Conservation (phyloP, 1,140 invertebrate species). For the Lucilia cuprina region DNA sequence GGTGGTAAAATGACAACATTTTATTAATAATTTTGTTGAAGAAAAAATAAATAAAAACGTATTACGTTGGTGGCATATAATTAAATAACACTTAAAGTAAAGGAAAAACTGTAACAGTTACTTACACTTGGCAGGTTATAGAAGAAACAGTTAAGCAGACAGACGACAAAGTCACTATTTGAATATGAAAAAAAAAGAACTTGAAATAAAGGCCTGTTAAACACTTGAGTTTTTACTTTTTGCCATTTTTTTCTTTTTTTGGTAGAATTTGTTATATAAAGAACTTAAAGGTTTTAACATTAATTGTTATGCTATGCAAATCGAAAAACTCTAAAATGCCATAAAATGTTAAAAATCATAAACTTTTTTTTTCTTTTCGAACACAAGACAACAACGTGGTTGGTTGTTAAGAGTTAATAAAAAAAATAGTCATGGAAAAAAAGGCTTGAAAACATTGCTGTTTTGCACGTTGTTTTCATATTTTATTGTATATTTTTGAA, state of each 20-base stretch:
- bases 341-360: conserved; percentile 31
- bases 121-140: too few species aligned
- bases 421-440: not conserved
- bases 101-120: not conserved
- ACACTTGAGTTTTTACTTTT: conserved; percentile 1
- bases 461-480: not conserved
- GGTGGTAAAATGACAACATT: conserved; percentile 24
- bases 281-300: conserved; percentile 22
- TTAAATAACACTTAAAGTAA: conserved; percentile 31
- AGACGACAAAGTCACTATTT: not conserved
- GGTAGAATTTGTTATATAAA: not conserved
- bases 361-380: not conserved
- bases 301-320: conserved; percentile 33
- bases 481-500: not conserved
- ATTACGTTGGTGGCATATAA: not conserved
- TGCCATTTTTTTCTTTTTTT: not conserved
- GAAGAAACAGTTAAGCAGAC: not conserved
- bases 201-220: not conserved
- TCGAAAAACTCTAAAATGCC: conserved; percentile 23
- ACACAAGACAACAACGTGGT: conserved; percentile 10
- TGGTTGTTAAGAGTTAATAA: not conserved
- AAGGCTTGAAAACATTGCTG: not conserved
- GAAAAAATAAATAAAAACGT: not conserved
- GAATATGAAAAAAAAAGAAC: not conserved
- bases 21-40: not conserved